A percentile compares a stretch with the other conserved stretches of the same genome.
phyloP scores from a whole-genome alignment of 1,140 invertebrate genomes.

The Lanistes nyassanus region DNA sequence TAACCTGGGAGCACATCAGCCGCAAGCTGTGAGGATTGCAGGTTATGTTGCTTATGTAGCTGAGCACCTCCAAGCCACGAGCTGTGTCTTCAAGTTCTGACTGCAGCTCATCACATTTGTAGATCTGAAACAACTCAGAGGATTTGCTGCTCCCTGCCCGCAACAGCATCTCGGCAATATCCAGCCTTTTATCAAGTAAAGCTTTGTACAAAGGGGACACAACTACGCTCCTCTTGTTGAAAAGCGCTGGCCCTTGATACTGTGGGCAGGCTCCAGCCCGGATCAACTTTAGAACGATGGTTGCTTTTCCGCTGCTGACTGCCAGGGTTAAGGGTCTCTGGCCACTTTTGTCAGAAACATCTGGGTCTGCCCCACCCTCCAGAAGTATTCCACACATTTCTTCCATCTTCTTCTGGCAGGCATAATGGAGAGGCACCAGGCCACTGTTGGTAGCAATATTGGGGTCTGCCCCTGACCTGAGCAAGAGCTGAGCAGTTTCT shows the following conservation, averaged over 20 bases:
- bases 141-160: constrained; percentile 14
- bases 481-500: constrained; percentile 17
- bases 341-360: constrained; percentile 13
- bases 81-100: constrained; percentile 19
- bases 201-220: constrained; percentile 23
- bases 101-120: constrained; percentile 14
- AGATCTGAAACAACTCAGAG: constrained; percentile 17
- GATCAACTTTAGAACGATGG: constrained; percentile 9
- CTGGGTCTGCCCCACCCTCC: constrained; percentile 15
- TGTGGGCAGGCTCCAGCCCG: constrained; percentile 11
- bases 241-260: constrained; percentile 20
- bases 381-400: constrained; percentile 6
- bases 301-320: constrained; percentile 9
- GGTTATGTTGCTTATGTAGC: constrained; percentile 8
- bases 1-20: background rate
- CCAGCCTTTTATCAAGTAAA: constrained; percentile 18
- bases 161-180: constrained; percentile 18
- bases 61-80: constrained; percentile 8
- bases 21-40: background rate
- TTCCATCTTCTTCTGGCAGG: constrained; percentile 16
- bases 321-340: constrained; percentile 12
- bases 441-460: constrained; percentile 24
- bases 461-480: constrained; percentile 14
- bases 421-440: constrained; percentile 10
- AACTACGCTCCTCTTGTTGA: constrained; percentile 10